Conservation (phyloP, 2,113 vertebrate genomes). For the Tupaia chinensis region DNA sequence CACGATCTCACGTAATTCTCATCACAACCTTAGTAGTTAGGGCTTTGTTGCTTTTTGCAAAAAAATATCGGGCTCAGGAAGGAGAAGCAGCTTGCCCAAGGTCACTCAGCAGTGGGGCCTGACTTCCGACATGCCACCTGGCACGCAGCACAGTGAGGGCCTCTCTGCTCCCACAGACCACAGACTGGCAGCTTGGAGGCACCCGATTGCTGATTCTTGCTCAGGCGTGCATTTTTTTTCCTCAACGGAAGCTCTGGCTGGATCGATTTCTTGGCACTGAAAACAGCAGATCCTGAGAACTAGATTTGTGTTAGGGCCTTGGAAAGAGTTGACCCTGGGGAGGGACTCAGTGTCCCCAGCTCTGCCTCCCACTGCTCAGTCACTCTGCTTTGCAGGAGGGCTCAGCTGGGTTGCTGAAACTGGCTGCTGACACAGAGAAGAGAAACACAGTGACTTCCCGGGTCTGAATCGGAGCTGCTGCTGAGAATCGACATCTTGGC, state of each 20-base stretch:
- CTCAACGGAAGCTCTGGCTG: neutral
- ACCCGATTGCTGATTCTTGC: neutral
- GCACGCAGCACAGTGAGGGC: neutral
- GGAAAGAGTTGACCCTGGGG: neutral
- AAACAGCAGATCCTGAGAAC: neutral
- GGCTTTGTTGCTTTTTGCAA: neutral
- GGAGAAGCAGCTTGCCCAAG: neutral
- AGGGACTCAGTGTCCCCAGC: neutral
- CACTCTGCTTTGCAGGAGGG: neutral
- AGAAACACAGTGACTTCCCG: neutral
- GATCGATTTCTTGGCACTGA: slow-evolving; percentile 8
- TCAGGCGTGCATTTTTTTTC: neutral
- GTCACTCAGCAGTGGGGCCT: neutral
- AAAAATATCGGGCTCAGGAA: slow-evolving; percentile 1
- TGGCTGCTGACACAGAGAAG: neutral
- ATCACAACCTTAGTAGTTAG: neutral
- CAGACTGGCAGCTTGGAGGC: neutral
- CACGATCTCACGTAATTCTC: neutral
- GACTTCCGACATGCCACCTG: neutral
- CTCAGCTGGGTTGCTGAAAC: neutral
- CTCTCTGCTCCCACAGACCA: neutral
- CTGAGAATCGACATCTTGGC: neutral
- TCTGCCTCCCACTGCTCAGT: neutral
- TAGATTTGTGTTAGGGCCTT: neutral
- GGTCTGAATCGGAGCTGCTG: neutral